phyloP scores from a whole-genome alignment of 1,140 invertebrate genomes.

The Caenorhabditis latens region DNA sequence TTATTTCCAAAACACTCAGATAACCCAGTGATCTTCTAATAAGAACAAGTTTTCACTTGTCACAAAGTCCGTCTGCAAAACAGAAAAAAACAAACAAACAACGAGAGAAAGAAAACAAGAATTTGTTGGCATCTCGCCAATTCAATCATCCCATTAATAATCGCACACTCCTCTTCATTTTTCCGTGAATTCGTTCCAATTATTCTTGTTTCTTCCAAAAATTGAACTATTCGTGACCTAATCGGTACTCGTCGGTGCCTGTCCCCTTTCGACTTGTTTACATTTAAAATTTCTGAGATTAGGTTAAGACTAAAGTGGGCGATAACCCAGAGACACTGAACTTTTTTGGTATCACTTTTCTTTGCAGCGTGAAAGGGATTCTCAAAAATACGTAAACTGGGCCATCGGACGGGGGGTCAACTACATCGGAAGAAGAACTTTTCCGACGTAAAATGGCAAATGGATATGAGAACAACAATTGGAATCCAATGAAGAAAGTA shows the following conservation, averaged over 20 bases:
- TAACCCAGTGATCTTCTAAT: constrained; percentile 42
- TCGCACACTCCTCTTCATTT: not conserved
- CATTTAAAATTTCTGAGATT: constrained; percentile 52
- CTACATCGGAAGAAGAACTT: too few species aligned
- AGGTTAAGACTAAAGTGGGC: not conserved
- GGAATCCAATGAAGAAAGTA: too few species aligned
- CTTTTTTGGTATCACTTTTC: not conserved
- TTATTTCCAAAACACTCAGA: not conserved
- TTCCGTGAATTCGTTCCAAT: constrained; percentile 1
- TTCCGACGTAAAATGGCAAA: too few species aligned
- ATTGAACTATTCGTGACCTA: constrained; percentile 48
- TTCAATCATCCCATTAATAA: not conserved
- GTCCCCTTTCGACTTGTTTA: constrained; percentile 45
- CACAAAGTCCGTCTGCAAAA: not conserved
- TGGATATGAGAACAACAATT: too few species aligned
- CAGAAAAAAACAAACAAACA: constrained; percentile 35
- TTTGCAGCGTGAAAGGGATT: not conserved
- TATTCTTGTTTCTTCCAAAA: constrained; percentile 5
- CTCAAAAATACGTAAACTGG: not conserved
- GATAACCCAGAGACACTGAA: constrained; percentile 11
- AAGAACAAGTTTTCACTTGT: constrained; percentile 1
- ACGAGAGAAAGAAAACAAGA: not conserved
- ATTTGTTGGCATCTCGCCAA: not conserved
- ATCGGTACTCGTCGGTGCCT: constrained; percentile 43
- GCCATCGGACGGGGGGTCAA: not conserved